Base-by-base conservation (phyloP, 2,888 invertebrate species). In the Eilema depressum region DNA sequence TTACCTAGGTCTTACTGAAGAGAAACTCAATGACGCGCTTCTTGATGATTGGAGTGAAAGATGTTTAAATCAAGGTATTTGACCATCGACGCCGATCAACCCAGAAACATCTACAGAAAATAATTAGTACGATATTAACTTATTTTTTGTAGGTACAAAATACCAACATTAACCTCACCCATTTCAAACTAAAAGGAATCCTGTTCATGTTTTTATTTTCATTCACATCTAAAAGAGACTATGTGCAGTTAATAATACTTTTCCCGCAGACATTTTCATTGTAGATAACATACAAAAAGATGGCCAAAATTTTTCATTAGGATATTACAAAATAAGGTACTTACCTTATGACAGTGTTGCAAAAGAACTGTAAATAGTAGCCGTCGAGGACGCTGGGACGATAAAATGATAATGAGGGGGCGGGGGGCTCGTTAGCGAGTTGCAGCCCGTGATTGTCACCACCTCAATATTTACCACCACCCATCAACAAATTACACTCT, bases 321-420 rank as follows among this genome's bases (percentile, higher is more conserved):
- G 80, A 83, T 85, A 90, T 88, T 88, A 83, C 83, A 85, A 88
- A 89, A 89, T 85, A 87, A 84, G 86, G 85, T 86, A 84, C 85
- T 86, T 86, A 85, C 85, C 85, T 86, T 83, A 84, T 87, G 85
- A 85, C 83, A 83, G 83, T 82, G 79, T 84, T 79, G 84, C 81
- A 88, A 91, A 91, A 89, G 89, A 89, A 89, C 88, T 88, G 88
- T 88, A 88, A 89, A 90, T 90, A 90, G 87, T 85, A 86, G 84
- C 84, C 78, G 74, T 82, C 85, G 88, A 82, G 87, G 85, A 86
- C 82, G 86, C 86, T 82, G 85, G 81, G 83, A 80, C 86, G 90
- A 92, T 92, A 92, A 93, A 93, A 93, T 92, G 92, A 92, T 91
- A 93, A 92, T 89, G 91, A 91, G 89, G 88, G 84, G 89, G 85